These are phyloP conservation scores for Daphoenositta chrysoptera DNA, from an alignment of 2,113 vertebrate genomes.

Conservation along the genomic window DNA sequence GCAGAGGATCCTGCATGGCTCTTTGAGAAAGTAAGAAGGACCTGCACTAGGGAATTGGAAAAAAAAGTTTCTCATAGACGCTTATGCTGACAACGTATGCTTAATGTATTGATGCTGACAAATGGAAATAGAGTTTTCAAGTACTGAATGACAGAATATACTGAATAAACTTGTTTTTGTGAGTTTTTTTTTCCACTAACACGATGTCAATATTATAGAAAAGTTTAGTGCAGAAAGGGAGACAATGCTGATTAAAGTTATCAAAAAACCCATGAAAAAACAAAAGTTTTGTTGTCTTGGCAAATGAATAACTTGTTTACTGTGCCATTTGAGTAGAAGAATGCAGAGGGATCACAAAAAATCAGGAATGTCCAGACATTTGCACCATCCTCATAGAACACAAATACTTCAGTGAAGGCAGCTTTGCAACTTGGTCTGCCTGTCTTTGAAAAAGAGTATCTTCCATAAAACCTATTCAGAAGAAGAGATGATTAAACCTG, in stretches of 20 bases:
- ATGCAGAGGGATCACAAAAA: not conserved
- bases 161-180: not conserved
- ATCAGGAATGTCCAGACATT: not conserved
- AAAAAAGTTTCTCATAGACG: not conserved
- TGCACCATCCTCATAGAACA: not conserved
- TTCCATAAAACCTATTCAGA: not conserved
- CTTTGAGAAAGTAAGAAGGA: not conserved
- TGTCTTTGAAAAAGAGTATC: not conserved
- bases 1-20: not conserved
- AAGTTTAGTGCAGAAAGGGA: not conserved
- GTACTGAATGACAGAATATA: not conserved
- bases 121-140: not conserved
- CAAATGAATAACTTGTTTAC: not conserved
- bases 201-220: not conserved
- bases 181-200: accelerated
- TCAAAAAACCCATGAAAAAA: not conserved
- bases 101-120: not conserved
- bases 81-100: not conserved
- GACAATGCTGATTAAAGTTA: not conserved
- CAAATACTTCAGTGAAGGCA: not conserved
- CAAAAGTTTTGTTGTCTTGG: not conserved
- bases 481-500: not conserved
- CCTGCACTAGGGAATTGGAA: not conserved
- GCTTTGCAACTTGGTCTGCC: not conserved
- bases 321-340: not conserved